Base-by-base conservation (phyloP, 1,140 invertebrate genomes). In the Polyergus mexicanus region DNA sequence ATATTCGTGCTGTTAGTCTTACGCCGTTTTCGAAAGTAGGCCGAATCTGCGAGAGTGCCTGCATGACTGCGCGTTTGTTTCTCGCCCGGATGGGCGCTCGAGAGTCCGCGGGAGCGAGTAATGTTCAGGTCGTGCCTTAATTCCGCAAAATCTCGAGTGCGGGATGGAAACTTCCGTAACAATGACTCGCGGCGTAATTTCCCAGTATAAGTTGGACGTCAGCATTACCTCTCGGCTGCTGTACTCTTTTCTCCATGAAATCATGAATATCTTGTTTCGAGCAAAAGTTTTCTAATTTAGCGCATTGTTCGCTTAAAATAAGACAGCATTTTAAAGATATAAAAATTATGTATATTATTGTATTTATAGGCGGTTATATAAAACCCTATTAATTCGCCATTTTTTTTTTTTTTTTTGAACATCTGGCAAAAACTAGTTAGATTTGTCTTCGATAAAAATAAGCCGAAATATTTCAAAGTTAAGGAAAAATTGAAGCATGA, bases 61-160 rank as follows among this genome's bases (percentile, higher is more conserved):
- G 75, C 75, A 77, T 77, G 58, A 77, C 25, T 77, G 75, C 75
- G 75, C 58, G 75, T 77, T 28, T 28, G 28, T 63, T 77, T 22
- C 41, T 63, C 75, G 35, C 58, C 74, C 25, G 75, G 60, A 77
- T 65, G 60, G 75, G 75, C 56, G 44, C 75, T 16, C 60, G 58
- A 77, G 65, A 77, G 38, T 77, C 75, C 38, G 65, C 38, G 38
- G 60, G 60, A 77, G 75, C 58, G 60, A 77, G 60, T 77, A 77
- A 66, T 60, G 60, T 44, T 62, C 60, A 77, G 60, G 58, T 77
- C 75, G 38, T 77, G 60, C 75, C 38, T 77, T 77, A 77, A 77
- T 77, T 77, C 54, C 75, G 75, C 75, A 77, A 77, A 77, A 77
- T 77, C 75, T 77, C 75, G 63, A 44, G 16, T 41, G 58, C 38